Conservation (phyloP, 2,797 vertebrate species). For the Gallinago solitaria region DNA sequence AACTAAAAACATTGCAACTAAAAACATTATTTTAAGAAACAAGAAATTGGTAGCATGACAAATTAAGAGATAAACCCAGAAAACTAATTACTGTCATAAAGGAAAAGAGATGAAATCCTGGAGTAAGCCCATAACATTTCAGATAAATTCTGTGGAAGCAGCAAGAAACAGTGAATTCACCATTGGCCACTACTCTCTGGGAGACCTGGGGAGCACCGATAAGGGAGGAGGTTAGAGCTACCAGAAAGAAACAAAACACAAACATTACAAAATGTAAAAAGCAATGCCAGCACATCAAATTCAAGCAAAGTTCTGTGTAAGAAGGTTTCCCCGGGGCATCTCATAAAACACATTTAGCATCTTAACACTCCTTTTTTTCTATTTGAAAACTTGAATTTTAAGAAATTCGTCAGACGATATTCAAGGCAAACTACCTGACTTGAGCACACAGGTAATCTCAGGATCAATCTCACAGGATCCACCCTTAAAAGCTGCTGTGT, state of each 20-base stretch:
- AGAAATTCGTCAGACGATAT: neutral
- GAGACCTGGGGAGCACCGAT: neutral
- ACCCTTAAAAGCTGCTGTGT: neutral
- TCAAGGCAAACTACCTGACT: neutral
- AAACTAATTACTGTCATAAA: neutral
- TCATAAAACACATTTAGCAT: neutral
- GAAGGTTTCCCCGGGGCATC: neutral
- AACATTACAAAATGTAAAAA: neutral
- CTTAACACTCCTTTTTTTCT: neutral
- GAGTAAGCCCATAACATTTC: neutral
- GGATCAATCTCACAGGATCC: neutral
- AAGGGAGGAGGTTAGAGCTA: neutral
- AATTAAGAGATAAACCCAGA: conserved; percentile 19
- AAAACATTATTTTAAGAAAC: conserved; percentile 25
- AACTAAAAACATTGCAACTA: neutral
- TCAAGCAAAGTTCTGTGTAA: neutral
- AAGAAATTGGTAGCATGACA: neutral
- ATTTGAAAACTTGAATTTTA: neutral
- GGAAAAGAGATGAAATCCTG: neutral
- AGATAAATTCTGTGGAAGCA: neutral
- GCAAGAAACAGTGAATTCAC: neutral
- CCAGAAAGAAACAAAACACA: neutral
- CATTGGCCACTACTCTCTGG: neutral
- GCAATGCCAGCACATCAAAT: neutral
- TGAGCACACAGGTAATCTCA: neutral